Percentiles rank a stretch among this genome's conserved stretches.
phyloP scores from a whole-genome alignment of 2,888 invertebrate genomes.

The Amiota mariae region DNA sequence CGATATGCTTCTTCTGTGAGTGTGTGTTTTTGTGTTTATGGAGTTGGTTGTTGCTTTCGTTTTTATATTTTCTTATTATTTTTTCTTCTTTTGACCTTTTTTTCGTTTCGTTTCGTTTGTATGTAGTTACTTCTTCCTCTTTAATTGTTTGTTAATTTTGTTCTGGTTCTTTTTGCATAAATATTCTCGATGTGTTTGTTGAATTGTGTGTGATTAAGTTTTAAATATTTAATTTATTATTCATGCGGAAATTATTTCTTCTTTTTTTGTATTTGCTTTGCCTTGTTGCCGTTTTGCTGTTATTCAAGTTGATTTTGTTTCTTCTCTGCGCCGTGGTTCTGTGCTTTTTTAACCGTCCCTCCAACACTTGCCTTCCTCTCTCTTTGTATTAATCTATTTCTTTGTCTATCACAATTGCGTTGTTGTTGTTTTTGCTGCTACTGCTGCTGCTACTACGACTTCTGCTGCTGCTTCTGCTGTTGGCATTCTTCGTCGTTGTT shows the following conservation, averaged over 20 bases:
- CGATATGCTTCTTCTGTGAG: neutral
- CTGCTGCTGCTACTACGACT: slow-evolving; percentile 50
- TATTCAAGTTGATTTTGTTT: neutral
- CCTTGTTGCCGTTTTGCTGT: slow-evolving; percentile 9
- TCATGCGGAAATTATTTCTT: slow-evolving; percentile 20
- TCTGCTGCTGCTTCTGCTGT: slow-evolving; percentile 45
- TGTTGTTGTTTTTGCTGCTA: slow-evolving; percentile 56
- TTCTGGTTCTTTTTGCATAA: neutral
- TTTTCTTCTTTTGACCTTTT: slow-evolving; percentile 11
- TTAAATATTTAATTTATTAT: slow-evolving; percentile 27
- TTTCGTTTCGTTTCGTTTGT: neutral
- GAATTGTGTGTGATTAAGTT: neutral
- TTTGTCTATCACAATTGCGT: slow-evolving; percentile 68
- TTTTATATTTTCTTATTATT: too few relatives aligned
- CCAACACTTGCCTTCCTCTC: slow-evolving; percentile 38
- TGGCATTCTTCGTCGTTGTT: slow-evolving; percentile 13
- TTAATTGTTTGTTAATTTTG: slow-evolving; percentile 11
- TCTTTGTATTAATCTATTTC: slow-evolving; percentile 59
- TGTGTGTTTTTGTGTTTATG: neutral
- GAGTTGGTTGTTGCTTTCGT: neutral
- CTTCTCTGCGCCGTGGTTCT: neutral
- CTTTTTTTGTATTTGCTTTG: neutral
- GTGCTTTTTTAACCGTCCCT: neutral
- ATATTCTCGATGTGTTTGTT: neutral
- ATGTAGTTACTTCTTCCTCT: neutral